phyloP scores from a whole-genome alignment of 2,797 vertebrate genomes.

The Bryconaethiops microstoma region DNA sequence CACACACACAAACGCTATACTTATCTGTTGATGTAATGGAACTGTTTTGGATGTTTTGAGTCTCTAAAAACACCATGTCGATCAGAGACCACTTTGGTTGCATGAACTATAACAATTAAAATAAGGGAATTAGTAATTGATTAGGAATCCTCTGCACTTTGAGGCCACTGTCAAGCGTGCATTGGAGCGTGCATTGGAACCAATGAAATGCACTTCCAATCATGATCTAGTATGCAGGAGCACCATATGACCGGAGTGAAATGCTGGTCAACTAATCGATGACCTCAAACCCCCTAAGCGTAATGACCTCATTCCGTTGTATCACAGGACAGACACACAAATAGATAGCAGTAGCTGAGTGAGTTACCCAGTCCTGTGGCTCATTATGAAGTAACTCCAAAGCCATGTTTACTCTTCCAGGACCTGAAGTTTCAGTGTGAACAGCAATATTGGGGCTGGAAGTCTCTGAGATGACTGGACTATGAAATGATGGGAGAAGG shows the following conservation, averaged over 20 bases:
- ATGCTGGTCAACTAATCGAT: conserved; percentile 16
- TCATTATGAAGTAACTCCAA: not conserved
- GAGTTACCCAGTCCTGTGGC: not conserved
- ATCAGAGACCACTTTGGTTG: not conserved
- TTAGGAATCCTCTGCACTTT: not conserved
- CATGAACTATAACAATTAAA: not conserved
- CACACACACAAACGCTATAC: not conserved
- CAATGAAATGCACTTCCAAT: conserved; percentile 10
- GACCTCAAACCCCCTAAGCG: conserved; percentile 18
- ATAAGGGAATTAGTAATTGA: not conserved
- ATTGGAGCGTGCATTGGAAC: too few relatives aligned
- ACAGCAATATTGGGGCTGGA: too few relatives aligned
- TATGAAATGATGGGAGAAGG: too few relatives aligned
- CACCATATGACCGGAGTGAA: conserved; percentile 31
- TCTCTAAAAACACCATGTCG: not conserved
- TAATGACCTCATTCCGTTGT: conserved; percentile 17
- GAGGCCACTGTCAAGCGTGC: conserved; percentile 1
- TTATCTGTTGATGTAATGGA: conserved; percentile 3
- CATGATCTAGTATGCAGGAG: conserved; percentile 12
- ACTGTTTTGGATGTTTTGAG: conserved; percentile 11
- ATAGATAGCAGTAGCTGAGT: not conserved
- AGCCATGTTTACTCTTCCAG: too few relatives aligned
- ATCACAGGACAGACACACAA: conserved; percentile 5
- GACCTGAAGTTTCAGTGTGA: too few relatives aligned
- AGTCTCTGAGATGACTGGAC: too few relatives aligned